Base-by-base conservation (phyloP, 1,140 invertebrate genomes). In the Drosophila auraria region DNA sequence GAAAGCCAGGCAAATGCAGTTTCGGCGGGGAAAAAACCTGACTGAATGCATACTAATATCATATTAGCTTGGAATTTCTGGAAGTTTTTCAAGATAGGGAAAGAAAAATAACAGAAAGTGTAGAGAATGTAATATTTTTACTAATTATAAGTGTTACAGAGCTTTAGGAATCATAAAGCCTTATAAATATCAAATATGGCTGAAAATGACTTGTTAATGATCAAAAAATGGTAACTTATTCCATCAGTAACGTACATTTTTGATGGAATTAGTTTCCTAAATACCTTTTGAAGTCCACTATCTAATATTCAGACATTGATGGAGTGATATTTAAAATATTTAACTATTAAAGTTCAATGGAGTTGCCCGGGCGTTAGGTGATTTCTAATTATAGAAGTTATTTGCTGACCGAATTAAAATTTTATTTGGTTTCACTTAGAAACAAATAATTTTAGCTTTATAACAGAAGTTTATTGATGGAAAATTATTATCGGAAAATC, bases 1-100 rank as follows among this genome's bases (percentile, higher is more conserved):
- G 57, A 44, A 65, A 62, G 71, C 50, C 30, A 61, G 36, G 17
- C 47, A 40, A 68, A 73, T 74, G 71, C 71, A 73, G 56, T 73
- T 61, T 53, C 3, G 4, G 14, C 9, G 15, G 36, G 15, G 20
- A 23, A 69, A 73, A 73, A 73, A 40, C 70, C 38, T 44, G 38
- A 17, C 2, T 23, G 20, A 42, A 50, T 70, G 65, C 69, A 70
- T 73, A 45, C 27, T 45, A 36, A n/a, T 17, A 53, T 36, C 30
- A 30, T 44, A 50, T 61, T 54, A 15, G 9, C 12, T 56, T 23
- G 14, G 8, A 11, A n/a, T 56, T 56, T 38, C 17, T 23, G 53
- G 12, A 56, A 3, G 51, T 17, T 1, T 54, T 54, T 23, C 12
- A 38, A 20, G 27, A 30, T 30, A 30, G 8, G 2, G 11, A 20